These are phyloP conservation scores for Spinus olivaceus DNA, from an alignment of 2,797 vertebrate species.

Conservation along the genomic window DNA sequence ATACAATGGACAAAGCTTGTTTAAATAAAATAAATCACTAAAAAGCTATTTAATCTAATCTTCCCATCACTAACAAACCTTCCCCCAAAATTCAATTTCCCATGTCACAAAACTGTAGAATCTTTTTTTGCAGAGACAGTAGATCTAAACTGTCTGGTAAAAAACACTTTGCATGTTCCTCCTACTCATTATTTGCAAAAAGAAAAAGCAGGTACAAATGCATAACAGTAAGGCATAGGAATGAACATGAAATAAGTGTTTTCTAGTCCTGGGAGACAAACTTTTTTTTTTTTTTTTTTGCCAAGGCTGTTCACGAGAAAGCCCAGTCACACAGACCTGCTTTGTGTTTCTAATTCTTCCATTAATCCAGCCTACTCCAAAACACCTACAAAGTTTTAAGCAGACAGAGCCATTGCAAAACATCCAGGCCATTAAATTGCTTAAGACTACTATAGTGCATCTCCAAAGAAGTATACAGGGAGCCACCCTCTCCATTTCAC, in stretches of 20 bases:
- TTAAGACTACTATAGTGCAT: background rate
- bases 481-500: background rate
- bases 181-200: background rate
- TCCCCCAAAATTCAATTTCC: background rate
- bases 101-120: background rate
- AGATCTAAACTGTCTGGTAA: background rate
- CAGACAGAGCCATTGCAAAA: background rate
- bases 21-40: background rate
- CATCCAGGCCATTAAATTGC: background rate
- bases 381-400: background rate
- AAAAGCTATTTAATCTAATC: background rate
- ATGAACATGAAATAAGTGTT: background rate
- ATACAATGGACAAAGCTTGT: background rate
- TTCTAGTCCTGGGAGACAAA: background rate
- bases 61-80: background rate
- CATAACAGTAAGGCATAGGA: background rate
- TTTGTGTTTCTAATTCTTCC: background rate
- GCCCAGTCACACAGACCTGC: background rate
- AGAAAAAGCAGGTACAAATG: background rate
- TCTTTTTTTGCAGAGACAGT: background rate
- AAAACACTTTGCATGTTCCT: background rate
- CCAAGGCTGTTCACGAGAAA: background rate
- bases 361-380: background rate
- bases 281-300: background rate
- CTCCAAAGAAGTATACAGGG: background rate